Conservation (phyloP, 2,113 vertebrate species). For the Calonectris borealis region DNA sequence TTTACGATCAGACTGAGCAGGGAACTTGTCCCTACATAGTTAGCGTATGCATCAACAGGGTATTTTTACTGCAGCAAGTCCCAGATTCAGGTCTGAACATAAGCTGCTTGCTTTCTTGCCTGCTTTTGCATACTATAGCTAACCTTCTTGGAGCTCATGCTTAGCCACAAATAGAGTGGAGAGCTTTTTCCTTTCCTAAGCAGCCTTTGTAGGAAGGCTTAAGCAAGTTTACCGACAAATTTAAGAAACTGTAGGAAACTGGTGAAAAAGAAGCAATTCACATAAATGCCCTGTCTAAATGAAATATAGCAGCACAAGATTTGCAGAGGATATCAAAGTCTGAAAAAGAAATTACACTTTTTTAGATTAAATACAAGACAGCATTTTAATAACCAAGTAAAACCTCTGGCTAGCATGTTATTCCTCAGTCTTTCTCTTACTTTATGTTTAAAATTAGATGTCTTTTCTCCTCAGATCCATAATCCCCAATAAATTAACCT, state of each 20-base stretch:
- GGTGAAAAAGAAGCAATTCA: not conserved
- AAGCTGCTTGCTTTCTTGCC: not conserved
- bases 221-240: not conserved
- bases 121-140: not conserved
- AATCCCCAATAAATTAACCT: not conserved
- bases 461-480: not conserved
- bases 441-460: not conserved
- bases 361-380: not conserved
- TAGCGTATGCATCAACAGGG: not conserved
- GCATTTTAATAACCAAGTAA: slow-evolving; percentile 2
- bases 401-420: not conserved
- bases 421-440: not conserved
- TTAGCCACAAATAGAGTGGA: slow-evolving; percentile 11
- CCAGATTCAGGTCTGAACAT: not conserved
- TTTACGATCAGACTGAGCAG: not conserved
- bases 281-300: not conserved
- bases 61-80: not conserved
- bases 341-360: slow-evolving; percentile 12
- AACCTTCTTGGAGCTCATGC: slow-evolving; percentile 18
- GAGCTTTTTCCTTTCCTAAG: slow-evolving; percentile 18
- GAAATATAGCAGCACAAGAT: not conserved
- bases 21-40: not conserved
- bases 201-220: slow-evolving; percentile 41
- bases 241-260: not conserved
- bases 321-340: slow-evolving; percentile 29